Evolutionary conservation across 2,797 vertebrate species (phyloP), one percentile per base, ranked within the genome.

Genomic region (Apodemus agrarius): DNA sequence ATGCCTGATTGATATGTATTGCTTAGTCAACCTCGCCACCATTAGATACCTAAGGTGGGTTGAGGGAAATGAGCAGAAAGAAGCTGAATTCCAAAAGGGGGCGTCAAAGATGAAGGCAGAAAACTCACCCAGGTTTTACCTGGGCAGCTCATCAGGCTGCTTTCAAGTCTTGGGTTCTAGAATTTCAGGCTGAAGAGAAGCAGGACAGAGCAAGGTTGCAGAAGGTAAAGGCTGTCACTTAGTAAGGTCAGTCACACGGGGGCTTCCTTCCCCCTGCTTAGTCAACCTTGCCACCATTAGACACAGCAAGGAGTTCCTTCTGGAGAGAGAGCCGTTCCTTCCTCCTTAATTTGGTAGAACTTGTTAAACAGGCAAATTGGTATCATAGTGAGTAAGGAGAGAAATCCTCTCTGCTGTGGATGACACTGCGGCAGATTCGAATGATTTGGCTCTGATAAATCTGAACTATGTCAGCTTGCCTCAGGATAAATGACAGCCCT

Each of bases 291-390:
- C 17, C 40, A 7, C 72, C 90, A 61, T n/a, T 61, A 72, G 72
- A 43, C 37, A 96, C 0, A 80, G 69, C 11, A 84, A 87, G 82
- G 97, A 52, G 57, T 91, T 46, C 65, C 76, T 84, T 87, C 46
- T 75, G 88, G 67, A 22, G 2, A 81, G 92, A 76, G 31, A 94
- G 88, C 63, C 92, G 82, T 83, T 95, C 94, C 78, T 83, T 96
- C 91, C 74, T 19, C 54, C 16, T 67, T 72, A 90, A 87, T 49
- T 72, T 31, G 24, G 26, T 46, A 26, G 85, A 96, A 94, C 78
- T 40, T 43, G 96, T 63, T 57, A 21, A 83, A 84, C 97, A 91
- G 90, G 94, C 90, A 90, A 92, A 59, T 37, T 89, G 54, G 69
- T 76, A 92, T 89, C 75, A 5, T 0, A 24, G 26, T 49, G 82